Evolutionary conservation across 2,888 invertebrate species (phyloP).

Genomic region (Hyposoter dolosus): DNA sequence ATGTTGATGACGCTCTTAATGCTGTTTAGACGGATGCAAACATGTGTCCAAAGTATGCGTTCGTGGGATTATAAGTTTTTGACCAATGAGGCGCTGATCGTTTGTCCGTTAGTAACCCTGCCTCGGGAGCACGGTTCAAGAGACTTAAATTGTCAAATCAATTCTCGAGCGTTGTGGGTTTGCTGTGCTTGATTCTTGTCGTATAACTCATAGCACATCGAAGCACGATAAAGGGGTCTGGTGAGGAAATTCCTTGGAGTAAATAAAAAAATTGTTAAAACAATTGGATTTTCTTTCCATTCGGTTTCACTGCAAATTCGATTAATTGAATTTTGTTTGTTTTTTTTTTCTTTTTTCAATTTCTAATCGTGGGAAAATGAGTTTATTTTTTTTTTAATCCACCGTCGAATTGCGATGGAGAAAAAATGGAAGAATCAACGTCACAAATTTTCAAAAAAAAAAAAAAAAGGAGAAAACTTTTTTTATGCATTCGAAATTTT

Average conservation of each 20-base stretch:
- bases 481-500: no score
- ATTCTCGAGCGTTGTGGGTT: slow-evolving; percentile 20
- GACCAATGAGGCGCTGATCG: slow-evolving; percentile 57
- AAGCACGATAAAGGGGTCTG: slow-evolving; percentile 6
- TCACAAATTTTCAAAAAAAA: not conserved
- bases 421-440: no score
- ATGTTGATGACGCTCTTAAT: slow-evolving; percentile 38
- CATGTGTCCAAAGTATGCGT: not conserved
- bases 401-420: no score
- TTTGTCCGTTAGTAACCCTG: slow-evolving; percentile 62
- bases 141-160: slow-evolving; percentile 54
- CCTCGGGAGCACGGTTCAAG: slow-evolving; percentile 47
- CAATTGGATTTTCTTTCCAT: not conserved
- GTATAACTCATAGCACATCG: not conserved
- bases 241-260: not conserved
- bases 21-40: not conserved
- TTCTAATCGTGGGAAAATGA: not conserved
- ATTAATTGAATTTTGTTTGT: not conserved
- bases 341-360: not conserved
- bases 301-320: not conserved
- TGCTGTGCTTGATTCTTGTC: not conserved
- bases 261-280: not conserved
- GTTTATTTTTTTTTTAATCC: not conserved
- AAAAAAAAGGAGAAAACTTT: not conserved
- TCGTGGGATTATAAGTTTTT: slow-evolving; percentile 42